A percentile compares a stretch with the other conserved stretches of the same genome.
Evolutionary conservation across 2,797 vertebrate genomes (phyloP).

Genomic region (Esox lucius): DNA sequence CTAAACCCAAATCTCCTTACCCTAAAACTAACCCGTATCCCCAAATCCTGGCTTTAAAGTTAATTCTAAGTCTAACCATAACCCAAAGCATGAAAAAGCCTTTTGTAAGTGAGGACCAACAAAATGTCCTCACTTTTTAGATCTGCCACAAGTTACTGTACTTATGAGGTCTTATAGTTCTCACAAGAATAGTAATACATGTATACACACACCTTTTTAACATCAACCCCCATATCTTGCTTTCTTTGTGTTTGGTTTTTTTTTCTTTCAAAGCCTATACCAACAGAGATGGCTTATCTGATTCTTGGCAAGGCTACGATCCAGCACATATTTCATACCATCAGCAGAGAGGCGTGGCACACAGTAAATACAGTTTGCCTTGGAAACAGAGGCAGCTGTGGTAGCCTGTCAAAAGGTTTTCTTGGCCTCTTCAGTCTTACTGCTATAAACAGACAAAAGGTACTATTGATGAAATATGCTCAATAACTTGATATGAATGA

Average conservation of each 20-base stretch:
- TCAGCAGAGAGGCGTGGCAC: background rate
- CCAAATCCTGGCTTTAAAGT: no score
- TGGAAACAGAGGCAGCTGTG: conserved; percentile 2
- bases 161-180: no score
- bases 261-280: background rate
- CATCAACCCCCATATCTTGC: background rate
- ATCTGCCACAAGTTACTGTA: no score
- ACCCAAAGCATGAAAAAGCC: no score
- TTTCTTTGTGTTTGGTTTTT: background rate
- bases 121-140: no score
- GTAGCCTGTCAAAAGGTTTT: background rate
- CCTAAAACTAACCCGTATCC: no score
- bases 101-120: no score
- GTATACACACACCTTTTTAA: background rate
- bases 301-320: background rate
- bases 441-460: no score
- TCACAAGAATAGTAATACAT: no score
- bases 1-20: no score
- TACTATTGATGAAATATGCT: background rate
- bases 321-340: background rate
- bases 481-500: background rate
- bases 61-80: no score
- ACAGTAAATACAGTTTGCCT: background rate
- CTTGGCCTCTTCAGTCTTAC: no score
- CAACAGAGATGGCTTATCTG: background rate